Base-by-base conservation (phyloP, 2,888 invertebrate genomes). In the Blastobasis lacticolella region DNA sequence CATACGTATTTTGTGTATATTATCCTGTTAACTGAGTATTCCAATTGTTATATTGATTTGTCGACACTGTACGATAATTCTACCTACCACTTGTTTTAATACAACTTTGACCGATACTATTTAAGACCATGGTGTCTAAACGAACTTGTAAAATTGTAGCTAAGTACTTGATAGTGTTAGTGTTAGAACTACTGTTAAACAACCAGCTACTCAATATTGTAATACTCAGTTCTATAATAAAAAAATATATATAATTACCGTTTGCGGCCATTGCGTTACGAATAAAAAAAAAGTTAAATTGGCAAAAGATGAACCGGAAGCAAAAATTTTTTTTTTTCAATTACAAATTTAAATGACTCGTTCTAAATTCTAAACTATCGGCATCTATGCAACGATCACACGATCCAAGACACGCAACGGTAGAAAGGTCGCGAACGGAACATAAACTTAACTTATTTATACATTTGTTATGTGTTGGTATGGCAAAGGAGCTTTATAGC, bases 391-490 rank as follows among this genome's bases (percentile, higher is more conserved):
- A 49, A 46, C 41, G 48, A 37, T 36, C 48, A 45, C 50, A 49
- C 37, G 45, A n/a, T 48, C 46, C 7, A 3, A 42, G 37, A 51
- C 37, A 49, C 10, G 36, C 37, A 45, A 48, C 38, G 46, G 37
- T 37, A 8, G 36, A 7, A 54, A 53, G 57, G 69, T 67, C 68
- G 73, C 73, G 72, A 64, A 73, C 71, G 71, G 70, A 54, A 23
- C 55, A 61, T 55, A 38, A 54, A 54, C 55, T 60, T 57, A 64
- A 60, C 66, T 61, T 67, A 57, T 60, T 60, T 64, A 64, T 73
- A 46, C 7, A 49, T 49, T 42, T 52, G 49, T 51, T 49, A 10
- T 74, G 64, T 77, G 68, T 77, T 77, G 78, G 75, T 68, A 71
- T 60, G 63, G 54, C 54, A 64, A 52, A 76, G 44, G 49, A 53